Evolutionary conservation across 2,888 invertebrate species (phyloP), one percentile per base, ranked within the genome.

Genomic region (Oxytorus armatus): DNA sequence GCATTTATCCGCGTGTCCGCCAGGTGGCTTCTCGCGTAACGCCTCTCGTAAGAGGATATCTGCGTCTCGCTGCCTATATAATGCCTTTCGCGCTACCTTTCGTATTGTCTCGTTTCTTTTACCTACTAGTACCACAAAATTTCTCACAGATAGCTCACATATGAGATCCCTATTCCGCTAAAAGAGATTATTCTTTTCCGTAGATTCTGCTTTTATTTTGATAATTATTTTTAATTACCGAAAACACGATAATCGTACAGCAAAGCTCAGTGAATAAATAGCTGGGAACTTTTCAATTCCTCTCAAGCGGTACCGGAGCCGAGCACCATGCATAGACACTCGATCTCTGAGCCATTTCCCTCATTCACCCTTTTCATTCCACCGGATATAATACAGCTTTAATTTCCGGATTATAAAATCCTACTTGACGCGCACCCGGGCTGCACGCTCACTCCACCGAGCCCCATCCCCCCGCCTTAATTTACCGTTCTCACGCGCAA

Each of bases 381-480:
- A 65, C 87, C 88, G 87, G 87, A 90, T 90, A 89, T 89, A 90
- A 90, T 89, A 88, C 88, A 89, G 89, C 87, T 90, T 91, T 90
- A 90, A 91, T 90, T 90, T 91, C 90, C 89, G 90, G 88, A 90
- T 90, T 90, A 90, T 90, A 89, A 90, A 89, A 89, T 89, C 87
- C 85, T 84, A 86, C 85, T 86, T 86, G 86, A 87, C 85, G 87
- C 86, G 86, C 51, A 55, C 55, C 14, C 55, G 44, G 57, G n/a
- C 49, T 44, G 70, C 70, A 25, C 72, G 51, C 61, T 72, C 51
- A 14, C 61, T 53, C 29, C 78, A 57, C 29, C 16, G 29, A 16
- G 36, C 33, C 16, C 39, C 55, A 42, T 81, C 82, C 83, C 84
- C 86, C 82, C 83, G 84, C 86, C 85, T 87, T 89, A 88, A 89